phyloP scores from a whole-genome alignment of 2,888 invertebrate genomes.

The Trissolcus brochymenae region DNA sequence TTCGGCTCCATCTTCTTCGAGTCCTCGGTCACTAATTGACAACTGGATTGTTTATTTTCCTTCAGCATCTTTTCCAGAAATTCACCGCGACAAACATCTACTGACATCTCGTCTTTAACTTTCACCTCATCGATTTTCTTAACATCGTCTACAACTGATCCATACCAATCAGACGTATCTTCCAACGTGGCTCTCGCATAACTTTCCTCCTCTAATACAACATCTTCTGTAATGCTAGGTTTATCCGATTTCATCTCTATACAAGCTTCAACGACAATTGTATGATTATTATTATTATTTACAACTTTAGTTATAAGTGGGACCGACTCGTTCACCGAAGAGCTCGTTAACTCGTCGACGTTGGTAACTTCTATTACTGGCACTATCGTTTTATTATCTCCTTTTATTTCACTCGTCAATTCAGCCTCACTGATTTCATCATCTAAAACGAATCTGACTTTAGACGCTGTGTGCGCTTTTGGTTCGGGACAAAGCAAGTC shows the following conservation, averaged over 20 bases:
- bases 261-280: conserved; percentile 38
- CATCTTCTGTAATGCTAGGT: background rate
- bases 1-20: conserved; percentile 3
- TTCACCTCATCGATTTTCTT: background rate
- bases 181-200: background rate
- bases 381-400: background rate
- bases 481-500: conserved; percentile 16
- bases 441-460: conserved; percentile 69
- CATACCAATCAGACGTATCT: conserved; percentile 18
- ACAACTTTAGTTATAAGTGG: conserved; percentile 1
- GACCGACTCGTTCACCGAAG: conserved; percentile 6
- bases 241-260: conserved; percentile 20
- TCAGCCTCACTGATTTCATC: conserved; percentile 23
- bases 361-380: conserved; percentile 30
- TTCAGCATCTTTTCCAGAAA: conserved; percentile 69
- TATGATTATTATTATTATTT: conserved; percentile 7
- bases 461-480: conserved; percentile 51
- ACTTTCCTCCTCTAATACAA: conserved; percentile 10
- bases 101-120: conserved; percentile 39
- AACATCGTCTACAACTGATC: conserved; percentile 5
- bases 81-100: conserved; percentile 63
- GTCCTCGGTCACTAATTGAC: conserved; percentile 12
- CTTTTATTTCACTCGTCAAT: background rate
- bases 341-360: background rate
- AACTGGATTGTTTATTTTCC: conserved; percentile 10